A percentile compares a stretch with the other conserved stretches of the same genome.
Evolutionary conservation across 1,140 invertebrate species (phyloP).

Genomic region (Nasonia giraulti): DNA sequence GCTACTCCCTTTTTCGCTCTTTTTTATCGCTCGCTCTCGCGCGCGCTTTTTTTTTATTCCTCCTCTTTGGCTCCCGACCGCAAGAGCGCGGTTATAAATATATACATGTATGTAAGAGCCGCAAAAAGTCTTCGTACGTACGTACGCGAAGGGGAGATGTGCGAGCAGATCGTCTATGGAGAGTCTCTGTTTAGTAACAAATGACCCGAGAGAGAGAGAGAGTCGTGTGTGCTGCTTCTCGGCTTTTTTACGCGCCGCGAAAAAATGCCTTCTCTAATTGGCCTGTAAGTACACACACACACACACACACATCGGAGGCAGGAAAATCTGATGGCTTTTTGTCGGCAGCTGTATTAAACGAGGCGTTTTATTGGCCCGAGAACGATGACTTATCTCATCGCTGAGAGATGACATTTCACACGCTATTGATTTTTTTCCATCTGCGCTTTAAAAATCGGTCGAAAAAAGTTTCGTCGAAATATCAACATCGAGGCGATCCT

Average conservation of each 20-base stretch:
- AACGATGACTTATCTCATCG: not conserved
- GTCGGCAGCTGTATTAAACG: not conserved
- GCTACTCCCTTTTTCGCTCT: not conserved
- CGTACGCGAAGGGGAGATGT: not conserved
- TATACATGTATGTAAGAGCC: not conserved
- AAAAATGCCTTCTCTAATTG: slow-evolving; percentile 14
- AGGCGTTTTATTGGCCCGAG: not conserved
- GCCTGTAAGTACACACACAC: not conserved
- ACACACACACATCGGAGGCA: not conserved
- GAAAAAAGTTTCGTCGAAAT: too few species aligned
- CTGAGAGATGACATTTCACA: not conserved
- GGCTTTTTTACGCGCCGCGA: not conserved
- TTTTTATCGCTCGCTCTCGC: not conserved
- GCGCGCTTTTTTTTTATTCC: not conserved
- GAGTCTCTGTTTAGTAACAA: slow-evolving; percentile 31
- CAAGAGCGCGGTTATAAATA: slow-evolving; percentile 26
- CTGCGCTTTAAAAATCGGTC: too few species aligned
- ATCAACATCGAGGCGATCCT: too few species aligned
- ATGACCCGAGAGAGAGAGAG: not conserved
- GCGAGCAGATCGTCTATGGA: not conserved
- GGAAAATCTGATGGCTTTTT: not conserved
- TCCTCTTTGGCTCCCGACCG: not conserved
- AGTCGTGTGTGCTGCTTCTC: not conserved
- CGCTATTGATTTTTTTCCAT: too few species aligned
- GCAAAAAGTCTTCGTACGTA: not conserved